A percentile compares a stretch with the other conserved stretches of the same genome.
phyloP scores from a whole-genome alignment of 2,113 vertebrate species.

The Sus scrofa region T2T-Sscrofa CM000826.6:42941501-42942000 shows the following conservation, averaged over 20 bases:
- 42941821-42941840: fast-evolving
- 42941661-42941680: not conserved
- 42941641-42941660: not conserved
- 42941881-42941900: not conserved
- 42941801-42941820: not conserved
- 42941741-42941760: fast-evolving
- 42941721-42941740: not conserved
- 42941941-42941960: not conserved
- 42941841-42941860: not conserved
- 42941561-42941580: not conserved
- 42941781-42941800: not conserved
- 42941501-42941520: not conserved
- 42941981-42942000: not conserved
- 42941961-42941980: not conserved
- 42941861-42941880: not conserved
- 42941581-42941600: not conserved
- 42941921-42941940: not conserved
- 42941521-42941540: not conserved
- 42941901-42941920: not conserved
- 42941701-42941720: not conserved
- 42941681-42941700: fast-evolving
- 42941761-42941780: too few relatives aligned
- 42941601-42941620: not conserved
- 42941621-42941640: not conserved
- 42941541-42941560: not conserved